Evolutionary conservation across 2,797 vertebrate genomes (phyloP), one percentile per base, ranked within the genome.

Genomic region (Aldrovandia affinis): DNA sequence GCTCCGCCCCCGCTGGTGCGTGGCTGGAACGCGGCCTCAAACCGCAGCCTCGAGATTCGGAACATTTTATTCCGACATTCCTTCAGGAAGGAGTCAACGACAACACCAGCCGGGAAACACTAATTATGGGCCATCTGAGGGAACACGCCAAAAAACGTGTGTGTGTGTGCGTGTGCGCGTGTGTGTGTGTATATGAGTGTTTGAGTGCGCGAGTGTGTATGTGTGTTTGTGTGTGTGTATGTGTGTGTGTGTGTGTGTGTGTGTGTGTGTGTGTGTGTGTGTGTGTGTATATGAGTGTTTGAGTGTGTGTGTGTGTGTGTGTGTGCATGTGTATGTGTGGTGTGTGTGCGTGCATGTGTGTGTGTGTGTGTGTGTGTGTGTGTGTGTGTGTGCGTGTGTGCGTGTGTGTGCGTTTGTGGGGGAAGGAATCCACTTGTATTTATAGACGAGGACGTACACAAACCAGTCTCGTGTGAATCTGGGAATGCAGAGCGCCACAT

Each of bases 11-110:
- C 20, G 47, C 47, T 15, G 14, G 28, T 2, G 63, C 68, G 28
- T 42, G 68, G 18, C 42, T n/a, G 36, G 77, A 78, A 78, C n/a
- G 28, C 3, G 77, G 9, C n/a, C 12, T 15, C 77, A 8, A 0
- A 33, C 25, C 44, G 33, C 22, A 6, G 44, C 47, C 25, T 15
- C 20, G 12, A 44, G 36, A 75, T 15, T 2, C 6, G 36, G 70
- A 75, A 75, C 70, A 57, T 18, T 85, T 88, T 77, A 79, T 42
- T 44, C 5, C 77, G 68, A 39, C 59, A 82, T 83, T 85, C 86
- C 79, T 63, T 28, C 44, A 65, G 54, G 30, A 28, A 81, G 80
- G 59, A 79, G 68, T 75, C 30, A 33, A 42, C 18, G 6, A 42
- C n/a, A n/a, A 8, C 85, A 50, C 78, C 50, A 68, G 77, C 25